phyloP scores from a whole-genome alignment of 2,888 invertebrate genomes.

The Ichneumon xanthorius region DNA sequence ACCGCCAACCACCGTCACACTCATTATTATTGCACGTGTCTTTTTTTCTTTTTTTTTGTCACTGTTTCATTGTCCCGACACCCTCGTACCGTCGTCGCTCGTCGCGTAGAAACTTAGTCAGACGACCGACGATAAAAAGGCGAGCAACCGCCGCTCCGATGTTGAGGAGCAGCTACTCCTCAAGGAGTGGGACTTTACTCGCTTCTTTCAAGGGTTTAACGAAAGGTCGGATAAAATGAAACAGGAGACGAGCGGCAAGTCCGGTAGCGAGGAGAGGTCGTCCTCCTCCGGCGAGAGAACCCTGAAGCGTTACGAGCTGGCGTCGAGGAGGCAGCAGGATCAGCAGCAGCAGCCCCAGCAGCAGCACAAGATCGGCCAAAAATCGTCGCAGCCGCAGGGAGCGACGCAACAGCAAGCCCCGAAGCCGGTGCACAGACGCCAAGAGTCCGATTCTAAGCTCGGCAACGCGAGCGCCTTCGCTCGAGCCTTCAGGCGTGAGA shows the following conservation, averaged over 20 bases:
- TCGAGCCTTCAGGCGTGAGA: conserved; percentile 92
- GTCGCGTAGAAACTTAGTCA: conserved; percentile 81
- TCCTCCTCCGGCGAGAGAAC: conserved; percentile 77
- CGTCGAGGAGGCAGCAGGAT: conserved; percentile 74
- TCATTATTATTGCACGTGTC: conserved; percentile 72
- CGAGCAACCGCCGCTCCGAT: conserved; percentile 85
- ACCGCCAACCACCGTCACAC: conserved; percentile 61
- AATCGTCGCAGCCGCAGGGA: conserved; percentile 70
- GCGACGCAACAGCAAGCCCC: conserved; percentile 81
- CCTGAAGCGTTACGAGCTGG: conserved; percentile 76
- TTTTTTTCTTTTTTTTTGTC: conserved; percentile 71
- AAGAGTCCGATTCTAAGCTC: conserved; percentile 90
- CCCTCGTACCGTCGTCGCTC: conserved; percentile 68
- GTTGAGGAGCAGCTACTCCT: conserved; percentile 92
- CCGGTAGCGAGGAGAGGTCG: conserved; percentile 76
- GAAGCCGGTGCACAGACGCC: conserved; percentile 88
- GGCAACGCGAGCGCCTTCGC: conserved; percentile 88
- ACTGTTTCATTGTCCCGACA: conserved; percentile 73
- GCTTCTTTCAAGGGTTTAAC: conserved; percentile 89
- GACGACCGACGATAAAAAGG: conserved; percentile 81
- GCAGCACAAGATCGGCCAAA: conserved; percentile 72
- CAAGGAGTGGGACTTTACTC: conserved; percentile 95
- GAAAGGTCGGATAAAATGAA: conserved; percentile 84
- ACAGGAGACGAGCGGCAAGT: conserved; percentile 83
- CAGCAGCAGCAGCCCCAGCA: conserved; percentile 84